A percentile compares a stretch with the other conserved stretches of the same genome.
Evolutionary conservation across 1,140 invertebrate species (phyloP).

Genomic region (Araneus ventricosus): DNA sequence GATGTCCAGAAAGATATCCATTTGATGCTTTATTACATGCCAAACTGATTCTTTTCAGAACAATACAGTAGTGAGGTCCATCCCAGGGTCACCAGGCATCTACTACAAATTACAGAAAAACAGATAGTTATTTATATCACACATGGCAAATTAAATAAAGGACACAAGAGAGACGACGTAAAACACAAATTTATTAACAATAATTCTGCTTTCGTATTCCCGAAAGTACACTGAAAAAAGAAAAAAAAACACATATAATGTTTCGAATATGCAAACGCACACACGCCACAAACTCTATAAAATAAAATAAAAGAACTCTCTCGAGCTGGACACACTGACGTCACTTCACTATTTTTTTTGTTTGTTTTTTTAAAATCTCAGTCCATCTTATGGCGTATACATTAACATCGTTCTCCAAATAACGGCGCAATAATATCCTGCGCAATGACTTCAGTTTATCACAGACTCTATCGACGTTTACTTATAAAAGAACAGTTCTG

Average conservation of each 20-base stretch:
- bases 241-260: slow-evolving; percentile 65
- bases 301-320: slow-evolving; percentile 56
- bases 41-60: no score
- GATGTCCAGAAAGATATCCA: no score
- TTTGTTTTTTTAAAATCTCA: slow-evolving; percentile 65
- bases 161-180: slow-evolving; percentile 55
- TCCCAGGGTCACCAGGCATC: no score
- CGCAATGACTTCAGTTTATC: slow-evolving; percentile 71
- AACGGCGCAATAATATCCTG: not conserved
- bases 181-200: slow-evolving; percentile 75
- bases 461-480: slow-evolving; percentile 73
- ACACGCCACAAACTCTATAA: slow-evolving; percentile 70
- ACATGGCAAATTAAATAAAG: not conserved
- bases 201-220: slow-evolving; percentile 51
- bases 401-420: not conserved
- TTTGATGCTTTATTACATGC: no score
- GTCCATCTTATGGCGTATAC: slow-evolving; percentile 52
- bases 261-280: slow-evolving; percentile 65
- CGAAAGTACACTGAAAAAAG: slow-evolving; percentile 71
- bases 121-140: not conserved
- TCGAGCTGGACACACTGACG: slow-evolving; percentile 52
- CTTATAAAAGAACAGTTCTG: slow-evolving; percentile 45
- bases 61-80: no score
- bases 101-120: no score
- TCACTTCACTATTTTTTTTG: slow-evolving; percentile 42